Conservation (phyloP, 2,797 vertebrate species). For the Petrocephalus schoutedeni region DNA sequence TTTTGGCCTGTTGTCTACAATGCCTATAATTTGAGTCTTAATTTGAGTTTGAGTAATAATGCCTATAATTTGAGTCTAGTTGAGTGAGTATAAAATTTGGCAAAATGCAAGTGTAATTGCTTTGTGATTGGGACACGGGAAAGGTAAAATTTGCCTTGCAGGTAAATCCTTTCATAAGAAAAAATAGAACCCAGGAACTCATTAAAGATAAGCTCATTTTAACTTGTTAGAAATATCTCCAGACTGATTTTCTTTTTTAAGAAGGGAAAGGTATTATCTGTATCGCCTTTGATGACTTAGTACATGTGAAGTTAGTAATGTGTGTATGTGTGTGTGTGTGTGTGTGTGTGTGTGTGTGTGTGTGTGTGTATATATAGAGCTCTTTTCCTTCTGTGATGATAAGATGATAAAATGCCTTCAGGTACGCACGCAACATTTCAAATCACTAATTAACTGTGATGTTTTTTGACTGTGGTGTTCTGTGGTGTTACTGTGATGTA, state of each 20-base stretch:
- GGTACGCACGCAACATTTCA: neutral
- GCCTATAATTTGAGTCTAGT: too few relatives aligned
- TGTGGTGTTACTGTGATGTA: neutral
- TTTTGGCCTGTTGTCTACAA: neutral
- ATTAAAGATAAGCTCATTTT: constrained; percentile 39
- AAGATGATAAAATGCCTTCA: neutral
- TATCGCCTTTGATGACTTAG: neutral
- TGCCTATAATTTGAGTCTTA: neutral
- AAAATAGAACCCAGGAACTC: constrained; percentile 56
- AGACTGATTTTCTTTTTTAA: constrained; percentile 10
- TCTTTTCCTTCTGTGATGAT: neutral
- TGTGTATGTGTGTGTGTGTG: neutral
- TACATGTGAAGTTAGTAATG: neutral
- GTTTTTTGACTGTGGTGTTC: neutral
- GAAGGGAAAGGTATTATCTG: neutral
- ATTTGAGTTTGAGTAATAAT: too few relatives aligned
- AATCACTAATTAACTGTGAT: neutral
- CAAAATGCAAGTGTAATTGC: neutral
- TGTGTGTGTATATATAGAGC: neutral
- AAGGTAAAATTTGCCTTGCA: neutral
- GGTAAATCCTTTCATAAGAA: constrained; percentile 51
- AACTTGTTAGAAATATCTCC: constrained; percentile 25
- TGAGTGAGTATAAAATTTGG: neutral
- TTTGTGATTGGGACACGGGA: neutral
- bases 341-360: too few relatives aligned